Conservation (phyloP, 64 coral and sea anemone species). For the Orbicella faveolata region DNA sequence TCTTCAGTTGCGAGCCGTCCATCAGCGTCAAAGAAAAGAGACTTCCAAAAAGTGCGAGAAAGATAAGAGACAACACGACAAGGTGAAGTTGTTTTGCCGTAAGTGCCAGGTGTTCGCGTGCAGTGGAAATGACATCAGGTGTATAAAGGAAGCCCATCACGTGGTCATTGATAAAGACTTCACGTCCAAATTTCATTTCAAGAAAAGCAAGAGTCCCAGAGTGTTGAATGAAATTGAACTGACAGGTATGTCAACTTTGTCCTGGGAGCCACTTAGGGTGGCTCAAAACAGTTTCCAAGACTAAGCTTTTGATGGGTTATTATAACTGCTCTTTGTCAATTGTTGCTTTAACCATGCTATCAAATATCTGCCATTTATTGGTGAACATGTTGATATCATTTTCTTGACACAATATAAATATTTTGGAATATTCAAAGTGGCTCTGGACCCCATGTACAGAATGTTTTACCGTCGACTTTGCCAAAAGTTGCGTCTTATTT, state of each 20-base stretch:
- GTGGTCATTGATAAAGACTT: slow-evolving; percentile 40
- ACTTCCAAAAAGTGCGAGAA: background rate
- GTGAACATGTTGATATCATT: too few relatives aligned
- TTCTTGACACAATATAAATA: too few relatives aligned
- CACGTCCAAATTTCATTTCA: slow-evolving; percentile 22
- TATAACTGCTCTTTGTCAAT: too few relatives aligned
- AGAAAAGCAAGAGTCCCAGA: slow-evolving; percentile 24
- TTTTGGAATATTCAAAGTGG: too few relatives aligned
- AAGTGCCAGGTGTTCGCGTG: slow-evolving; percentile 36
- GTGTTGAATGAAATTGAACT: slow-evolving; percentile 26
- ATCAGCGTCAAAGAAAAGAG: slow-evolving; percentile 5
- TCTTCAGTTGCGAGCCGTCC: slow-evolving; percentile 9
- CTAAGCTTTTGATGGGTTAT: too few relatives aligned
- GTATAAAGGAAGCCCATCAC: slow-evolving; percentile 38
- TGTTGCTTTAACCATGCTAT: too few relatives aligned
- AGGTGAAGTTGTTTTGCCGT: slow-evolving; percentile 29
- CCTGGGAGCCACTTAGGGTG: too few relatives aligned
- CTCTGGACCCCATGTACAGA: background rate
- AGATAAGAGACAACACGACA: background rate
- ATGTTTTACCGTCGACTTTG: background rate
- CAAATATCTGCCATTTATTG: too few relatives aligned
- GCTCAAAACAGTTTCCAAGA: too few relatives aligned
- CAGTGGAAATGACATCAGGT: slow-evolving; percentile 14
- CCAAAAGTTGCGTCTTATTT: too few relatives aligned
- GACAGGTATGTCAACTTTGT: slow-evolving; percentile 21